These are phyloP conservation scores for Prionailurus bengalensis DNA, from an alignment of 2,113 vertebrate genomes.

Conservation along the genomic window DNA sequence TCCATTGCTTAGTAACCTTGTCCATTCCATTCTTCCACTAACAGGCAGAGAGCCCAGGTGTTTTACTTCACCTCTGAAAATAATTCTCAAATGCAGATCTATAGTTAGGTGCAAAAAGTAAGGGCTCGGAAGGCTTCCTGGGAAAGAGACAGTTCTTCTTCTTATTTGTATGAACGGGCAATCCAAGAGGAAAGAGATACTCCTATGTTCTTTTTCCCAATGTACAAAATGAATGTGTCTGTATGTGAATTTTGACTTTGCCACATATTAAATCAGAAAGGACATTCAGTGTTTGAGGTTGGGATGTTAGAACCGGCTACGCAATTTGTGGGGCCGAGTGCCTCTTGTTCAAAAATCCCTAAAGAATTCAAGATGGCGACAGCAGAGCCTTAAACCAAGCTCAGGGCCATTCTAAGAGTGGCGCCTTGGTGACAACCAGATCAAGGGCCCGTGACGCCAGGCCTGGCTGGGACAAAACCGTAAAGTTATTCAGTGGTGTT, in stretches of 20 bases:
- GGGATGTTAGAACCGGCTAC: background rate
- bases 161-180: background rate
- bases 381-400: background rate
- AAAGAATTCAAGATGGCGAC: background rate
- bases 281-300: background rate
- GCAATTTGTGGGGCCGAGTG: background rate
- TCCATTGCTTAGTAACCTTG: slow-evolving; percentile 54
- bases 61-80: background rate
- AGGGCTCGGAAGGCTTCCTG: background rate
- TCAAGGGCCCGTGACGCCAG: background rate
- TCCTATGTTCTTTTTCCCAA: background rate
- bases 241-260: background rate
- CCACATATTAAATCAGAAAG: background rate
- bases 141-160: background rate
- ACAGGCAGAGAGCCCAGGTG: background rate
- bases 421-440: background rate
- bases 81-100: background rate
- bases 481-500: background rate
- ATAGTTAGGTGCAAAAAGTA: background rate
- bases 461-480: background rate
- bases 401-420: background rate
- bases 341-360: background rate
- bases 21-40: background rate
- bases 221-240: background rate
- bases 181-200: background rate